Evolutionary conservation across 2,797 vertebrate species (phyloP), one percentile per base, ranked within the genome.

Genomic region (Eulemur rubriventer): DNA sequence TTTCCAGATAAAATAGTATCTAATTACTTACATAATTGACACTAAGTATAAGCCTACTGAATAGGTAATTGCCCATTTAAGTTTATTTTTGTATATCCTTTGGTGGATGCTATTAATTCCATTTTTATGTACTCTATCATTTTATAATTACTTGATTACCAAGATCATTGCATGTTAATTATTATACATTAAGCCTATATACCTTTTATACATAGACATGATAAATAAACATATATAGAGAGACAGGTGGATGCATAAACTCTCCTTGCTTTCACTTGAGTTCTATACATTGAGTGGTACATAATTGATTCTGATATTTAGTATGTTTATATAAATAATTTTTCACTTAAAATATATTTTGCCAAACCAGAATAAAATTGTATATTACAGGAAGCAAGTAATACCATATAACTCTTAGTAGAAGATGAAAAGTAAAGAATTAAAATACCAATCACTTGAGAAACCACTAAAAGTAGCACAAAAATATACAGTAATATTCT

Each of bases 131-230:
- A 79, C 22, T 65, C 13, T 81, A 70, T 76, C 28, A 80, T 76
- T 93, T 85, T 20, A 73, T 93, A 95, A 91, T 61, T 88, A 78
- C n/a, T 63, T 86, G 20, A 59, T 73, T 65, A 93, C 12, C 17
- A 93, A 63, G 41, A 70, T 91, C 91, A 85, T 55, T 30, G 38
- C 35, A 84, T 12, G 63, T 75, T 93, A 70, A 55, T 33, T 93
- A 85, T 52, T 70, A 41, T 33, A 73, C 46, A 69, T 84, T 35
- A 92, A 63, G 17, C 30, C 33, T 59, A 46, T 46, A 69, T 18
- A 26, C 4, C 22, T 59, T 41, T 80, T 67, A 63, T 33, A 38
- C 30, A 52, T 38, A 78, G 4, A 55, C 12, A 92, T 61, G 6
- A 35, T 80, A 18, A 59, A 30, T 18, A 28, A 22, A 57, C 16